Evolutionary conservation across 1,140 invertebrate species (phyloP).

Genomic region (Holcopasites calliopsidis): DNA sequence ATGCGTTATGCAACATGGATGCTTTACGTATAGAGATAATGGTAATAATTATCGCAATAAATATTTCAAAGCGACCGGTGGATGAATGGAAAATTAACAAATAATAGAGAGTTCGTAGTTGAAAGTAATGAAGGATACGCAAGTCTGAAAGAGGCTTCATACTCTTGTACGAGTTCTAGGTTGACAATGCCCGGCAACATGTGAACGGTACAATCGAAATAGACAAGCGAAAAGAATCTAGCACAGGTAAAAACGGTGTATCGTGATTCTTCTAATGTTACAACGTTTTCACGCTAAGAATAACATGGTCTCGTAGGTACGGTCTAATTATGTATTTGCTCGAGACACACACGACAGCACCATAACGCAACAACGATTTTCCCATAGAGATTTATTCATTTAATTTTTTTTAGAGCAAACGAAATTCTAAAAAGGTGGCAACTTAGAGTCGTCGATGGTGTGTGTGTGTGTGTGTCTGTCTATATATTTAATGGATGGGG

Average conservation of each 20-base stretch:
- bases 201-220: background rate
- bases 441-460: too few species aligned
- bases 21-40: background rate
- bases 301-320: constrained; percentile 11
- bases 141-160: background rate
- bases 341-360: background rate
- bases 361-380: constrained; percentile 3
- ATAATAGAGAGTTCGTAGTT: too few species aligned
- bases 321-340: constrained; percentile 13
- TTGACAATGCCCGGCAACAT: constrained; percentile 32
- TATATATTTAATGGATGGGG: constrained; percentile 22
- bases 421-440: constrained; percentile 26
- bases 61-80: background rate
- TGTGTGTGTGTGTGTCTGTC: background rate
- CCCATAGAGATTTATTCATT: background rate
- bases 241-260: constrained; percentile 27
- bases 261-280: constrained; percentile 25
- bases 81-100: background rate
- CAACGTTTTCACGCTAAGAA: constrained; percentile 40
- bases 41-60: background rate
- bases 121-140: too few species aligned
- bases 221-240: constrained; percentile 12
- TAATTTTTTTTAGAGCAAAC: constrained; percentile 17
- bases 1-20: constrained; percentile 16
- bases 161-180: background rate